Base-by-base conservation (phyloP, 2,797 vertebrate species). In the Neolamprologus multifasciatus region DNA sequence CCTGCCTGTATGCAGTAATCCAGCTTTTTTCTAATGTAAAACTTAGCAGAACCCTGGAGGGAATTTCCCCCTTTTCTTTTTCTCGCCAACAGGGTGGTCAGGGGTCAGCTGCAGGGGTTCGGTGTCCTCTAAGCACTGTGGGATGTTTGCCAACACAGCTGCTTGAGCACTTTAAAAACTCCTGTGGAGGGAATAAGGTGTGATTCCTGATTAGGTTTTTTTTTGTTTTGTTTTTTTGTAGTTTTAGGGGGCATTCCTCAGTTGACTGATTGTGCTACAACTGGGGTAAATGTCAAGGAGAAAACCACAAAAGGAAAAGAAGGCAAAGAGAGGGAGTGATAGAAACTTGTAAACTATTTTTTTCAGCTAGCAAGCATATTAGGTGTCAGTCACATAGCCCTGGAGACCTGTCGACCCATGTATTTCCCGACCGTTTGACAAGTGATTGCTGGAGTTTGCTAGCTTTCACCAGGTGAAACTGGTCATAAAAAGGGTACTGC, bases 61-160 rank as follows among this genome's bases (percentile, higher is more conserved):
- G 62, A 78, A 88, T 81, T 9, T 77, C 78, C 23, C 8, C 36
- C 54, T 43, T 51, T 59, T 67, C n/a, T 26, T 55, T 71, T 71
- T 36, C 59, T 79, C 17, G 1, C 36, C 19, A 9, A 36, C 83
- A 51, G 48, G 80, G 43, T 55, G 78, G 64, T 87, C 79, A 78
- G 67, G 23, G 81, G 86, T 92, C 84, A 50, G 45, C 79, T 23
- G 3, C 9, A 38, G 81, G 83, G 71, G 59, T 82, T 79, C 51
- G 43, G 19, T 17, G 71, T 80, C 77, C 51, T 79, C 5, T 69
- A 78, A 83, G 83, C 81, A 79, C 17, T 54, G 11, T 38, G 26
- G 21, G 62, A 77, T 59, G 85, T 80, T 91, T 78, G 74, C 80
- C 7, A 13, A 55, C 71, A 69, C 79, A 85, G 85, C 85, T 86